Base-by-base conservation (phyloP, 2,888 invertebrate genomes). In the Epinotia ramella region DNA sequence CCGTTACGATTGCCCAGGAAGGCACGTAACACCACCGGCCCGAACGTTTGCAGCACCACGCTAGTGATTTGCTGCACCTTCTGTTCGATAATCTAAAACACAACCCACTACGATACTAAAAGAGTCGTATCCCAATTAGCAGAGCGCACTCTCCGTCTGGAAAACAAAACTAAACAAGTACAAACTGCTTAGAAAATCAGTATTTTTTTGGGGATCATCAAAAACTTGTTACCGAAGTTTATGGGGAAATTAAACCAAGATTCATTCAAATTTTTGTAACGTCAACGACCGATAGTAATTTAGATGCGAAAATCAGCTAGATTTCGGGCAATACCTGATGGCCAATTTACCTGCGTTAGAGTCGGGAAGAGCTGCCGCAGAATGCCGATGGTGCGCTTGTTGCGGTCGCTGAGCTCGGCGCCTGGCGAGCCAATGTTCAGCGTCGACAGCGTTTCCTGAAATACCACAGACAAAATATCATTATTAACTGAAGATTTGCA, bases 311-410 rank as follows among this genome's bases (percentile, higher is more conserved):
- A 40, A 9, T 40, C 40, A 9, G 40, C 40, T 40, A 40, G 9
- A 7, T 9, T 53, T 53, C 53, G n/a, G 13, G 53, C 24, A 68
- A 40, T 40, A 40, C 12, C 28, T 24, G 49, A 70, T 44, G 33
- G 16, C 44, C n/a, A 62, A 70, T 72, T 90, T 95, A 97, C 97
- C 97, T 97, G 96, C 79, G 97, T 96, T 82, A 97, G 94, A 74
- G 95, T 95, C 57, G 97, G 97, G 93, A 97, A 97, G 77, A 97
- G 95, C 85, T 96, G 96, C 76, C 97, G 95, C 81, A 97, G 95
- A 84, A 97, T 95, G 83, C 97, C 97, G 85, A 97, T 96, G 81
- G 97, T 97, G 86, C 97, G 95, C 92, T 97, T 97, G 92, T 96
- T 96, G 84, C 97, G 95, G 81, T 96, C 96, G 87, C 96, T 95